Evolutionary conservation across 2,888 invertebrate species (phyloP), one percentile per base, ranked within the genome.

Genomic region (Taenaris catops): DNA sequence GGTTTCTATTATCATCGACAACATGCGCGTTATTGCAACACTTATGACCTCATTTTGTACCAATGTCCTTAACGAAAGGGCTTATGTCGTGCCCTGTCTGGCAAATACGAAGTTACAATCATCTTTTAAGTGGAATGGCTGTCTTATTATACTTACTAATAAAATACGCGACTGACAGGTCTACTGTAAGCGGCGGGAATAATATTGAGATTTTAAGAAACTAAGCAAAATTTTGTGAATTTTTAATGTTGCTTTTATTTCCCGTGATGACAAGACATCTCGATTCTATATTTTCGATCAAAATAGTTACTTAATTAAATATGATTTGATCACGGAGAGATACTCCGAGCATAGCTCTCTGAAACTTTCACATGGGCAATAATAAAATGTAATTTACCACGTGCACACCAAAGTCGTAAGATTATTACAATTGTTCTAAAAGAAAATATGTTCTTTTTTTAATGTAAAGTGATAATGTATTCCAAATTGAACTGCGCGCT

Each of bases 101-200:
- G 8, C 10, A 1, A 25, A 11, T 27, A 27, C 29, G 23, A 28
- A 25, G 38, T 40, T 28, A 34, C 29, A 12, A 8, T 29, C 12
- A 20, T 8, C 4, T 12, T 8, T 20, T 4, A 18, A 1, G 7
- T 6, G 6, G 2, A 20, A 8, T 11, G n/a, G n/a, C n/a, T n/a
- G n/a, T n/a, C n/a, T n/a, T n/a, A n/a, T n/a, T n/a, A n/a, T n/a
- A n/a, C n/a, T n/a, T n/a, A n/a, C n/a, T n/a, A n/a, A n/a, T n/a
- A n/a, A n/a, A n/a, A n/a, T n/a, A n/a, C 8, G 50, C 34, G 21
- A 23, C 24, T 40, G 32, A 41, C 49, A 25, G 64, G 58, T 53
- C 45, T 45, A 56, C 52, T 81, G 80, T 80, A 78, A 58, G 62
- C 63, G 68, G 74, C 80, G 75, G 71, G 51, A 57, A 49, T 56